A percentile compares a stretch with the other conserved stretches of the same genome.
Evolutionary conservation across 2,797 vertebrate species (phyloP).

Genomic region (Antennarius maculatus): DNA sequence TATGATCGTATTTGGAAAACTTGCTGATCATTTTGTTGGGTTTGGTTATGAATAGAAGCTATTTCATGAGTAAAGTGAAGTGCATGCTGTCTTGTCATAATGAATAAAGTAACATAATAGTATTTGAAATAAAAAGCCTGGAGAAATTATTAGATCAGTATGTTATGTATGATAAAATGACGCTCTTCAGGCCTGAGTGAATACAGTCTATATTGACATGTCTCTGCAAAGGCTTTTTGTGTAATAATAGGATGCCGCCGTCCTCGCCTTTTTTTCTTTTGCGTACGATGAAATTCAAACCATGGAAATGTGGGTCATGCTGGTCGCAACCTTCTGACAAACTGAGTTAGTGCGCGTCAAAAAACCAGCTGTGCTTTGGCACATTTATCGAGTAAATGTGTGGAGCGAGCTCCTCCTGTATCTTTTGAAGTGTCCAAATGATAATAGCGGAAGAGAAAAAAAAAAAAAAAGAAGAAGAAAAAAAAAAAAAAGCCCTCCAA

Average conservation of each 20-base stretch:
- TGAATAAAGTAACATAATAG: background rate
- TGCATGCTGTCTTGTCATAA: background rate
- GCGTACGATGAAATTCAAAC: conserved; percentile 33
- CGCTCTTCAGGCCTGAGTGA: background rate
- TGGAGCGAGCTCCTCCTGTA: conserved; percentile 34
- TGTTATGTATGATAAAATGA: conserved; percentile 7
- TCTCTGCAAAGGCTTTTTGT: conserved; percentile 9
- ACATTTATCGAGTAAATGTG: conserved; percentile 49
- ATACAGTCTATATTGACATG: conserved; percentile 6
- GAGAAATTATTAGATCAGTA: conserved; percentile 11
- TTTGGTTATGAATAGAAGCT: conserved; percentile 7
- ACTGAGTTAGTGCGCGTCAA: conserved; percentile 36
- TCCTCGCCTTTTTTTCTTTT: conserved; percentile 22
- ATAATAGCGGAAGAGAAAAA: conserved; percentile 19
- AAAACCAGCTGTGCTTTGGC: conserved; percentile 39
- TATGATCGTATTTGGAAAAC: too few species aligned
- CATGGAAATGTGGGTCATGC: conserved; percentile 59
- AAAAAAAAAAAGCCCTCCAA: conserved; percentile 7
- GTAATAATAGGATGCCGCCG: conserved; percentile 37
- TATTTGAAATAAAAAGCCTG: too few species aligned
- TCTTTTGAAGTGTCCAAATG: conserved; percentile 51
- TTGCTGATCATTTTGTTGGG: background rate
- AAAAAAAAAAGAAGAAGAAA: conserved; percentile 3
- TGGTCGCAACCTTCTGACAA: conserved; percentile 51
- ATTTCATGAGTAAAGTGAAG: too few species aligned